These are phyloP conservation scores for Hestina assimilis DNA, from an alignment of 1,140 invertebrate species.

Conservation along the genomic window DNA sequence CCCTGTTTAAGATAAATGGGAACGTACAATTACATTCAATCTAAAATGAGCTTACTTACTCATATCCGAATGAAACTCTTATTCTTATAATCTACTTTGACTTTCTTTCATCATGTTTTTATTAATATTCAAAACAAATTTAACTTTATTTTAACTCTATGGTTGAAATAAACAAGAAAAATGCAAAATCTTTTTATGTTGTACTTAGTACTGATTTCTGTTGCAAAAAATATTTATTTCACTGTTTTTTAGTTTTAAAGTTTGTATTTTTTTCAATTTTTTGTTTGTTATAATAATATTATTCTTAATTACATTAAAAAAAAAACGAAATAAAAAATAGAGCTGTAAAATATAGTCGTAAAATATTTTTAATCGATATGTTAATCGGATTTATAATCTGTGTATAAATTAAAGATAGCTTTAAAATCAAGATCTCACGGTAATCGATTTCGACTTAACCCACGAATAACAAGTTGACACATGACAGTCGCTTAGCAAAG, in stretches of 20 bases:
- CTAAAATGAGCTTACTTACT: constrained; percentile 29
- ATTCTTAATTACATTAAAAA: too few species aligned
- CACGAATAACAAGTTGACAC: constrained; percentile 21
- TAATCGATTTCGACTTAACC: constrained; percentile 21
- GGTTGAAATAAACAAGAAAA: too few species aligned
- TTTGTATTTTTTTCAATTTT: too few species aligned
- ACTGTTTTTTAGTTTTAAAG: too few species aligned
- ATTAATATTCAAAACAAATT: not conserved
- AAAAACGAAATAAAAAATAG: too few species aligned
- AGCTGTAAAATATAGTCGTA: too few species aligned
- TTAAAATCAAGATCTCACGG: constrained; percentile 6
- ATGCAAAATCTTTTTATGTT: too few species aligned
- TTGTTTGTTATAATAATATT: too few species aligned
- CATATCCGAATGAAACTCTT: constrained; percentile 1
- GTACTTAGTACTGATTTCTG: too few species aligned
- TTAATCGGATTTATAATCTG: not conserved
- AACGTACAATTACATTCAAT: constrained; percentile 42
- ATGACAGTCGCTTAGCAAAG: constrained; percentile 17
- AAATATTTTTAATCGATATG: not conserved
- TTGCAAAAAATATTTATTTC: too few species aligned
- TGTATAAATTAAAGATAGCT: constrained; percentile 3
- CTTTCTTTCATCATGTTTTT: not conserved
- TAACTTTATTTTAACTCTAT: too few species aligned
- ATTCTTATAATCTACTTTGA: constrained; percentile 2
- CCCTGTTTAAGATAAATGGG: constrained; percentile 41